Conservation (phyloP, 2,797 vertebrate genomes). For the Coracias cyanogaster region DNA sequence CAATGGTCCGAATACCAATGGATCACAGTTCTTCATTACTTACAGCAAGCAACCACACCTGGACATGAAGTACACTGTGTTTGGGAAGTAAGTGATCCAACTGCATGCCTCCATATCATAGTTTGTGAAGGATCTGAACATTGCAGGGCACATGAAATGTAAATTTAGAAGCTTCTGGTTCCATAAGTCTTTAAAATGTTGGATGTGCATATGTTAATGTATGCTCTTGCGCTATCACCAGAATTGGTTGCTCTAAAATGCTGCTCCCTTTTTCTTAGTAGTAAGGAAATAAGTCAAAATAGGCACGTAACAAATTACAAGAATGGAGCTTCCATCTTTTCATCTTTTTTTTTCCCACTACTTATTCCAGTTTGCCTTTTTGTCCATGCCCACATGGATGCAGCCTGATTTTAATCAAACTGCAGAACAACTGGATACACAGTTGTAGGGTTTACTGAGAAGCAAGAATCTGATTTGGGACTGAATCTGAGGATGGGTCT, state of each 20-base stretch:
- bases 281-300: background rate
- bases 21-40: constrained; percentile 96
- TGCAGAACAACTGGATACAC: background rate
- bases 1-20: constrained; percentile 95
- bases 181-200: background rate
- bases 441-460: background rate
- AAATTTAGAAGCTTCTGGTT: background rate
- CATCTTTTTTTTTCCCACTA: background rate
- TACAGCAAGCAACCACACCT: constrained; percentile 97
- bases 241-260: background rate
- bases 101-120: background rate
- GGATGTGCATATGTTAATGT: background rate
- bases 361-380: background rate
- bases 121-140: background rate
- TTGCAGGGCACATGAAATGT: background rate
- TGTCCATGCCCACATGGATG: background rate
- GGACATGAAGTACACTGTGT: constrained; percentile 98
- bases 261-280: background rate
- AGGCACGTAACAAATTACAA: background rate
- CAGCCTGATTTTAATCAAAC: background rate
- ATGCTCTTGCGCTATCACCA: background rate
- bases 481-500: background rate
- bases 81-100: constrained; percentile 90
- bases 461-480: background rate
- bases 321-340: background rate